Evolutionary conservation across 2,888 invertebrate genomes (phyloP).

Genomic region (Drosophila lutescens): DNA sequence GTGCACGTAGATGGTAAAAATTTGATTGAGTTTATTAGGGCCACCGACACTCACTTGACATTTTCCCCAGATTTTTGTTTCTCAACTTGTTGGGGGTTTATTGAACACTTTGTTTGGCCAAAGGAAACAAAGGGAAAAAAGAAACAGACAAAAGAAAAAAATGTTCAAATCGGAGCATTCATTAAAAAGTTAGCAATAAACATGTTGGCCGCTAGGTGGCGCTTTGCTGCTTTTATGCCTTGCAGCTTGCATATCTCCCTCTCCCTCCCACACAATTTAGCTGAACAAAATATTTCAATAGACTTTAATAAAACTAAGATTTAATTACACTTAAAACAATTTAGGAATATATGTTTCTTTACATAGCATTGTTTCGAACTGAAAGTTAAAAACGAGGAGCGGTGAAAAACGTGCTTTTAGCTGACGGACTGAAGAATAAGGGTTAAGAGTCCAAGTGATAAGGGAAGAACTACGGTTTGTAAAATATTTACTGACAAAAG

Average conservation of each 20-base stretch:
- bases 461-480: background rate
- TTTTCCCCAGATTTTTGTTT: conserved; percentile 12
- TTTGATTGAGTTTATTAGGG: conserved; percentile 37
- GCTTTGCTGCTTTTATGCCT: no score
- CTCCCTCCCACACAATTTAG: no score
- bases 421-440: background rate
- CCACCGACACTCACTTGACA: conserved; percentile 33
- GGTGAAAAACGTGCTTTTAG: background rate
- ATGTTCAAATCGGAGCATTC: no score
- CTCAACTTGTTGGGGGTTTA: conserved; percentile 2
- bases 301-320: background rate
- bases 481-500: background rate
- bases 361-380: background rate
- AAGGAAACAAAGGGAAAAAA: no score
- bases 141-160: no score
- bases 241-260: no score
- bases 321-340: conserved; percentile 17
- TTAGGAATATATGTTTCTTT: conserved; percentile 1
- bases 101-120: conserved; percentile 12
- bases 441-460: background rate
- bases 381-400: conserved; percentile 4
- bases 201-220: no score
- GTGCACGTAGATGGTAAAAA: conserved; percentile 38
- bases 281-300: no score
- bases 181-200: no score